Evolutionary conservation across 2,888 invertebrate species (phyloP), one percentile per base, ranked within the genome.

Genomic region (Ochlodes sylvanus): DNA sequence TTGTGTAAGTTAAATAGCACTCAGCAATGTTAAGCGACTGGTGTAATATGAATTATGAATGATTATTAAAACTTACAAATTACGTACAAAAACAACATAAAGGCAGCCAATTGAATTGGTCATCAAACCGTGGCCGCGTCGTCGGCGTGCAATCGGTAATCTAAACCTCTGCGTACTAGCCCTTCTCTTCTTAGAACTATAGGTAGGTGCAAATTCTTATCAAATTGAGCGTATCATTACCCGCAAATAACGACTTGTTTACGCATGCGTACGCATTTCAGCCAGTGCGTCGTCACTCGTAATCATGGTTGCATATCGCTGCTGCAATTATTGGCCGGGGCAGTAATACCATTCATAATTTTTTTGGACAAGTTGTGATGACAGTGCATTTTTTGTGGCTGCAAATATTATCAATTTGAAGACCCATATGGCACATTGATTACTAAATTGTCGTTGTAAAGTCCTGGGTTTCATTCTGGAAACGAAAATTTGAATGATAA

Each of bases 161-260:
- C 27, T 27, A 0, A 2, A 0, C n/a, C 2, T 32, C 9, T 15
- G 15, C 32, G 10, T 19, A 2, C 5, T 4, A 2, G 9, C n/a
- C 60, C 44, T 32, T n/a, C 14, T 32, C 2, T 32, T 32, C 54
- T 32, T 32, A n/a, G 27, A 32, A 32, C 44, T 34, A 19, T 57
- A n/a, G 63, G 42, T 63, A 32, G 21, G 64, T 57, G 68, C 67
- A 70, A 75, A 78, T 79, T 73, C 69, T 76, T 70, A 74, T 77
- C 78, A 82, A 85, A 82, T 83, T 79, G 79, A 80, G 77, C 81
- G 77, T 82, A 79, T 76, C 75, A 81, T 84, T 83, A 74, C 73
- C 15, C 15, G 62, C 47, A 55, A 70, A 52, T 71, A 69, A 71
- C 69, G 68, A 63, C 69, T 68, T 69, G 69, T 69, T 70, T 61